Evolutionary conservation across 2,888 invertebrate species (phyloP).

Genomic region (Ellobium chinense): DNA sequence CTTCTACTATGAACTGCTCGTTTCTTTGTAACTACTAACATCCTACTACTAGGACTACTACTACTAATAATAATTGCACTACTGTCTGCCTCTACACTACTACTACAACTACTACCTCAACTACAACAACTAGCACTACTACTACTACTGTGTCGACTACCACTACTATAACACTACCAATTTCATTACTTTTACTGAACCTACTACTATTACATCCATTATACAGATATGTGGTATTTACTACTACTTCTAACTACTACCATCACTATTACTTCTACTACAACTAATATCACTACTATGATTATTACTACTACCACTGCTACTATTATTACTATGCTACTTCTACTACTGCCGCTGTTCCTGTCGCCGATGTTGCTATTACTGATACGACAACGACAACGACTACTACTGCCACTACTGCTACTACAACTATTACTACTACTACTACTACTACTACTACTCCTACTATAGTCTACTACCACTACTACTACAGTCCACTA

Average conservation of each 20-base stretch:
- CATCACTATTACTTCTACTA: neutral
- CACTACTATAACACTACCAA: neutral
- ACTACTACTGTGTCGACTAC: neutral
- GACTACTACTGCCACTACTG: neutral
- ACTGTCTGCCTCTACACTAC: neutral
- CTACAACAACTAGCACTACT: neutral
- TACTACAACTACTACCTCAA: neutral
- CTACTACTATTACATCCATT: neutral
- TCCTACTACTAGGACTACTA: neutral
- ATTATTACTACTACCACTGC: constrained; percentile 6
- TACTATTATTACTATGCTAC: constrained; percentile 30
- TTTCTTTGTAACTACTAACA: too few species aligned
- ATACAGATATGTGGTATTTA: too few species aligned
- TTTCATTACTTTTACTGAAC: neutral
- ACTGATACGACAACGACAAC: constrained; percentile 4
- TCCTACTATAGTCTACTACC: neutral
- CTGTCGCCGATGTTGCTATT: constrained; percentile 2
- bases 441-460: constrained; percentile 20
- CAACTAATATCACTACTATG: too few species aligned
- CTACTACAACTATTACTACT: constrained; percentile 4
- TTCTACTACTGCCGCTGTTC: constrained; percentile 18
- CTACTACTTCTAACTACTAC: neutral
- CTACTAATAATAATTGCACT: neutral
- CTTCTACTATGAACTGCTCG: too few species aligned
- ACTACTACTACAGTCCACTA: neutral